Evolutionary conservation across 2,797 vertebrate species (phyloP).

Genomic region (Thamnophis elegans): DNA sequence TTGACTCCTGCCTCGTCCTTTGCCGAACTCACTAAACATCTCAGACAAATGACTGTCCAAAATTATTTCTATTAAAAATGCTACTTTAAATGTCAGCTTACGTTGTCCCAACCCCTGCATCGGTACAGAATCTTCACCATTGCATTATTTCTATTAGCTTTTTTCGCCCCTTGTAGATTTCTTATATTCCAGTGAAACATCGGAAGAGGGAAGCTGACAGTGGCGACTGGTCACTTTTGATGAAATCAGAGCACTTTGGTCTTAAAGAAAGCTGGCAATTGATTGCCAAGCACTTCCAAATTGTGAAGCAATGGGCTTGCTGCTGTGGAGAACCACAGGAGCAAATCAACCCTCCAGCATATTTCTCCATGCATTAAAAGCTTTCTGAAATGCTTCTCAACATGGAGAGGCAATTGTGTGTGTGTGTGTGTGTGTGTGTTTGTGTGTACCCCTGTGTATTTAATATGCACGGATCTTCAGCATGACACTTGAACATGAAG

Average conservation of each 20-base stretch:
- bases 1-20: no score
- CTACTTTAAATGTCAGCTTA: neutral
- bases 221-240: neutral
- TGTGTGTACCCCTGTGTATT: neutral
- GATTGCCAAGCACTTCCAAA: neutral
- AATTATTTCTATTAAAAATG: neutral
- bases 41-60: neutral
- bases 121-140: neutral
- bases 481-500: neutral
- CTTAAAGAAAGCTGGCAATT: neutral
- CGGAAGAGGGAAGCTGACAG: neutral
- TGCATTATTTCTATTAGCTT: neutral
- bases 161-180: neutral
- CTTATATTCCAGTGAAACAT: neutral
- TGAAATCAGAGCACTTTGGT: neutral
- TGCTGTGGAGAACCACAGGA: neutral
- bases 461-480: neutral
- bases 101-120: neutral
- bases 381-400: neutral
- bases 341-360: neutral
- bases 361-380: neutral
- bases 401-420: neutral
- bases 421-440: neutral
- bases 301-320: neutral
- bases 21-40: no score